phyloP scores from a whole-genome alignment of 1,140 invertebrate genomes.

The Amphibalanus amphitrite region DNA sequence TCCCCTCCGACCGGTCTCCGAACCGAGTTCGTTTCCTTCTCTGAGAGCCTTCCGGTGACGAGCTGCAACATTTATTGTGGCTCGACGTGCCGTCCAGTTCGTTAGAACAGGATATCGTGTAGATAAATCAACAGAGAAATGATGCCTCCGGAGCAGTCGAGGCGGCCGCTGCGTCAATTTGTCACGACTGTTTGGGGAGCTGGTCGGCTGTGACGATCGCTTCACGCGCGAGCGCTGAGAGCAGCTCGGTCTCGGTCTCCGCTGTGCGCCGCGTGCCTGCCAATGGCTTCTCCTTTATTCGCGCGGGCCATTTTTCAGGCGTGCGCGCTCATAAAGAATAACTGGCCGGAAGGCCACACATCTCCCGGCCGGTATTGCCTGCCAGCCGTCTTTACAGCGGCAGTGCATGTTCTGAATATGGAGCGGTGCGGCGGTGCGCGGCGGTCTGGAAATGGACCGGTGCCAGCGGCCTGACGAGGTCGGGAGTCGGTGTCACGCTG shows the following conservation, averaged over 20 bases:
- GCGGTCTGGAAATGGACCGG: no score
- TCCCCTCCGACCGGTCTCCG: not conserved
- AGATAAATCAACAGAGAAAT: not conserved
- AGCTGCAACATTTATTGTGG: not conserved
- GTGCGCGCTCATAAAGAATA: not conserved
- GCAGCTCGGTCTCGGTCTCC: not conserved
- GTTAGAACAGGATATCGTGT: not conserved
- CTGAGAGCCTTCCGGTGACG: not conserved
- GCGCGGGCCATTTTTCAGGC: not conserved
- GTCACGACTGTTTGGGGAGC: not conserved
- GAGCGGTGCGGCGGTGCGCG: no score
- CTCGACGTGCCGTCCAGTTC: no score
- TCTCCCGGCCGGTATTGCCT: not conserved
- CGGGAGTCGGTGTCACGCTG: no score
- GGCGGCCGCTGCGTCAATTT: not conserved
- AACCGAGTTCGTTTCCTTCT: not conserved
- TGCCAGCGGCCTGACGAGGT: no score
- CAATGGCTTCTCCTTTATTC: not conserved
- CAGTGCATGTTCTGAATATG: not conserved
- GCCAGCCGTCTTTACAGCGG: not conserved
- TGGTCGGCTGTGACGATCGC: not conserved
- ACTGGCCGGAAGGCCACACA: not conserved
- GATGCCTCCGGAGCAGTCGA: not conserved
- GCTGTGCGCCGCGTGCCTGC: no score
- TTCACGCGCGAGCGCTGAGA: not conserved